Base-by-base conservation (phyloP, 2,113 vertebrate species). In the Pogona vitticeps region DNA sequence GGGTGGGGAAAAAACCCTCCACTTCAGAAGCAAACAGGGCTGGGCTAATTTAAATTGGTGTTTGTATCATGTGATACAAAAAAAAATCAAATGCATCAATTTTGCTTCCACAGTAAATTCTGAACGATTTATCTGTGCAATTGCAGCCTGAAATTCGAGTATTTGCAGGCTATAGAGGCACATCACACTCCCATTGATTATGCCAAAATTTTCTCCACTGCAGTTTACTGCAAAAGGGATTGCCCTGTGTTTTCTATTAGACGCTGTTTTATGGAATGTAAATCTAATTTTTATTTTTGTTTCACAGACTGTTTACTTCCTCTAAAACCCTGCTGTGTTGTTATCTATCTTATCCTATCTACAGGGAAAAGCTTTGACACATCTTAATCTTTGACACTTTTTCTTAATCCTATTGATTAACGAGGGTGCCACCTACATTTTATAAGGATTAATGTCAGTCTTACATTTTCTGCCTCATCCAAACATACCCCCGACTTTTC, bases 401-500 rank as follows among this genome's bases (percentile, higher is more conserved):
- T 91, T 23, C 82, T 90, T 93, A 94, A 93, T 95, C 80, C 90
- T 70, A 84, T 63, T 90, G 84, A 91, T 88, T 93, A 86, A 2
- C 70, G 23, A 80, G 86, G 38, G 81, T 91, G 87, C 81, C 80
- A 91, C 84, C 83, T 87, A 82, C 52, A 78, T 92, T 93, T 94
- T 92, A 92, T 90, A 75, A 91, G 75, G 77, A 90, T 91, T 94
- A 94, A 94, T 92, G 93, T 87, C 92, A 89, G 84, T 91, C 88
- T 92, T 91, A 90, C 28, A 75, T 52, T 80, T 94, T 91, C 83
- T 86, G 59, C 76, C 76, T 93, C 56, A 89, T 91, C 72, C 73
- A 94, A 89, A 92, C 90, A 89, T 91, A 84, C 33, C 71, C 84
- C 79, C 90, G 83, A 68, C 87, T 76, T 67, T 88, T 84, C 3